A percentile compares a stretch with the other conserved stretches of the same genome.
Conservation (phyloP, 1,140 invertebrate genomes). For the Colletes gigas region DNA sequence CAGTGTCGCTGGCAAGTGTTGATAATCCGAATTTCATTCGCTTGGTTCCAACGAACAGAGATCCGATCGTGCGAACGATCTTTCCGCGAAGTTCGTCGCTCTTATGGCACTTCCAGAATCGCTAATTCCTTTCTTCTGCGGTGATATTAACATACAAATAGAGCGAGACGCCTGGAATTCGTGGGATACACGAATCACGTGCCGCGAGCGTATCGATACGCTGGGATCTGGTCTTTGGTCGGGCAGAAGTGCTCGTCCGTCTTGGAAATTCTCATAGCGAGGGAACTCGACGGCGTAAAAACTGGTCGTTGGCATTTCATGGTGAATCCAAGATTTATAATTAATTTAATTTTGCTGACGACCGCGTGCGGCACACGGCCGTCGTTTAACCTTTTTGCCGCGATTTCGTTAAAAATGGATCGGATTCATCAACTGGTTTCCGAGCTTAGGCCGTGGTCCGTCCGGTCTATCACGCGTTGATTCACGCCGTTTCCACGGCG, state of each 20-base stretch:
- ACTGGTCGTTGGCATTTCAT: constrained; percentile 54
- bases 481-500: constrained; percentile 32
- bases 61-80: constrained; percentile 41
- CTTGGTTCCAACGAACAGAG: neutral
- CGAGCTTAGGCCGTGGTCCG: neutral
- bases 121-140: constrained; percentile 32
- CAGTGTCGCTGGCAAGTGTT: no score
- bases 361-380: neutral
- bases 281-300: constrained; percentile 29
- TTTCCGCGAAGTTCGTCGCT: constrained; percentile 14
- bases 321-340: constrained; percentile 60
- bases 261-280: constrained; percentile 13
- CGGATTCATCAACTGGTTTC: constrained; percentile 26
- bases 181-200: constrained; percentile 20
- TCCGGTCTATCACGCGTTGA: neutral
- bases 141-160: constrained; percentile 6
- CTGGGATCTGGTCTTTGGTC: constrained; percentile 1
- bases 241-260: neutral
- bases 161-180: constrained; percentile 5
- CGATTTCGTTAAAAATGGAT: constrained; percentile 41
- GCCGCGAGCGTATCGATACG: constrained; percentile 19
- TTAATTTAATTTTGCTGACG: constrained; percentile 55
- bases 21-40: constrained; percentile 6
- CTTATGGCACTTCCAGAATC: constrained; percentile 22
- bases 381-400: constrained; percentile 32